Percentiles rank a stretch among this genome's conserved stretches.
phyloP scores from a whole-genome alignment of 2,797 vertebrate genomes.

The Amphiprion clarkii region DNA sequence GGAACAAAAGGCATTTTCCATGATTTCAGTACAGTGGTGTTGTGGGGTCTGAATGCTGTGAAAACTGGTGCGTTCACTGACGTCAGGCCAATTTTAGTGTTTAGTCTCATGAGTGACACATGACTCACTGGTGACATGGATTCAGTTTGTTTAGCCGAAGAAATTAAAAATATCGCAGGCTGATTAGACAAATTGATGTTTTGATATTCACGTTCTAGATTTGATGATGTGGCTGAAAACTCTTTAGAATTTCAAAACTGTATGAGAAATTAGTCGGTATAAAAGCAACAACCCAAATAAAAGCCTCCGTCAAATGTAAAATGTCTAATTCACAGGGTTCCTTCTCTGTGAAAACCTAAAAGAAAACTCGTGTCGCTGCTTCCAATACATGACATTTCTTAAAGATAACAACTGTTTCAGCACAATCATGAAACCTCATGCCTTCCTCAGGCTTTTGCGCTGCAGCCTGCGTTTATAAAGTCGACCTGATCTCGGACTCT shows the following conservation, averaged over 20 bases:
- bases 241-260: too few relatives aligned
- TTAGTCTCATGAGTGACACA: conserved; percentile 60
- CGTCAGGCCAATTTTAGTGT: conserved; percentile 67
- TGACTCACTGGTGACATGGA: conserved; percentile 6
- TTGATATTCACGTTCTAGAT: neutral
- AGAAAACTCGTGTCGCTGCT: too few relatives aligned
- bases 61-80: conserved; percentile 51
- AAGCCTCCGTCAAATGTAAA: too few relatives aligned
- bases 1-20: conserved; percentile 85
- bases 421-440: too few relatives aligned
- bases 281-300: too few relatives aligned
- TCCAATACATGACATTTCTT: too few relatives aligned
- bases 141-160: neutral
- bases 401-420: too few relatives aligned
- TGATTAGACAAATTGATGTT: neutral
- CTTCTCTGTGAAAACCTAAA: too few relatives aligned
- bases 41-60: conserved; percentile 74
- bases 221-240: too few relatives aligned
- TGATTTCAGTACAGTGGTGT: conserved; percentile 49
- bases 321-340: too few relatives aligned
- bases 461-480: neutral
- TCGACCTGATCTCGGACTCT: neutral
- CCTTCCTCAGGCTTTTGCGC: neutral
- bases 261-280: too few relatives aligned
- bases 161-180: neutral